Base-by-base conservation (phyloP, 2,888 invertebrate species). In the Drosophila phalerata region DNA sequence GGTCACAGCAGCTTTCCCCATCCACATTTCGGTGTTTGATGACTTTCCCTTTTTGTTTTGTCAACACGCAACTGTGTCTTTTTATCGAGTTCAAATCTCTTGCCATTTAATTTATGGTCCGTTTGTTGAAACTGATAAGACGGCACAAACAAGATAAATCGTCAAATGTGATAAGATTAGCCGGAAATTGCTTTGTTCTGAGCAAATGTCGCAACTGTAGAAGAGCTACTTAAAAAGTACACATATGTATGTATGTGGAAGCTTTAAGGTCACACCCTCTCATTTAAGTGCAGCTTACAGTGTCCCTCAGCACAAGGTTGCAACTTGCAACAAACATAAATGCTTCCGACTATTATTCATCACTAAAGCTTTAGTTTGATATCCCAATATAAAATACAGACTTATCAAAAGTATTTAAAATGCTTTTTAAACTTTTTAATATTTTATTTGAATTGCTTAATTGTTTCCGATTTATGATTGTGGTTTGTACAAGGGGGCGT, bases 161-260 rank as follows among this genome's bases (percentile, higher is more conserved):
- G 9, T 11, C 6, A 15, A 15, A 51, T 43, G 37, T 45, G 72
- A 73, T 73, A 73, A 85, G 79, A 81, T 85, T 69, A 42, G 25
- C 32, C 38, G 30, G 9, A 55, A 40, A 69, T 55, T 43, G 38
- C n/a, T 52, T 60, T 67, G 15, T 38, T 43, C 28, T 56, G 17
- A 43, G 9, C 1, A 32, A 51, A 22, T 49, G 30, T 45, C 2
- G 22, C 40, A 37, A 25, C 22, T 19, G 17, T 19, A 32, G 11
- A n/a, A 34, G 2, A 34, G 10, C 30, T 52, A 28, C 25, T 38
- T 52, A 11, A 19, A 13, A 49, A n/a, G 19, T 34, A 17, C 22
- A 34, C 19, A 15, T 43, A 34, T 34, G 47, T 61, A 34, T n/a
- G 11, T 43, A 34, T 34, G 47, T 61, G 30, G 30, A 15, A 10